phyloP scores from a whole-genome alignment of 2,888 invertebrate genomes.

The Drosophila falleni region DNA sequence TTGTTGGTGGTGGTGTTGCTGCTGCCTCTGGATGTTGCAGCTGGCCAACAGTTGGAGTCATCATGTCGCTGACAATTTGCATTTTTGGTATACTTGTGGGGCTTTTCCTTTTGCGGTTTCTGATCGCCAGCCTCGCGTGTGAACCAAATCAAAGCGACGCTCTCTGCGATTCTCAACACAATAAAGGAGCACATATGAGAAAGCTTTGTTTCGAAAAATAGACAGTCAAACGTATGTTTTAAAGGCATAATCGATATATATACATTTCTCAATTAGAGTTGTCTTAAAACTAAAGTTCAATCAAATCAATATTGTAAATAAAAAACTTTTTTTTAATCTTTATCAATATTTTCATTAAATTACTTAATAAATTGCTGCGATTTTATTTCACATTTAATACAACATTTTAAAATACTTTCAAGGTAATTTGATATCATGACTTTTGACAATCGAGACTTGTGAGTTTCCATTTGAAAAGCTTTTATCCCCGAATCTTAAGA shows the following conservation, averaged over 20 bases:
- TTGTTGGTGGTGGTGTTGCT: slow-evolving; percentile 49
- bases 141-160: slow-evolving; percentile 52
- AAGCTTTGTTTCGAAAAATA: slow-evolving; percentile 1
- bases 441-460: not conserved
- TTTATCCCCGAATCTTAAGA: slow-evolving; percentile 27
- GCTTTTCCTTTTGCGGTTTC: slow-evolving; percentile 63
- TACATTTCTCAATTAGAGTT: not conserved
- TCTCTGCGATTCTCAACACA: slow-evolving; percentile 31
- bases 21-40: slow-evolving; percentile 40
- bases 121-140: slow-evolving; percentile 45
- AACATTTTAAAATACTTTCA: too few relatives aligned
- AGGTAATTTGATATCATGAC: not conserved
- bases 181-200: not conserved
- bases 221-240: not conserved
- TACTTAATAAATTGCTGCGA: too few relatives aligned
- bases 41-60: slow-evolving; percentile 60
- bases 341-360: too few relatives aligned
- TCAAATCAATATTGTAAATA: too few relatives aligned
- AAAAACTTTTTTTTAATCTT: too few relatives aligned
- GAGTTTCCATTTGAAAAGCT: not conserved
- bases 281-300: too few relatives aligned
- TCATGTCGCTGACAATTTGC: slow-evolving; percentile 61
- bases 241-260: not conserved
- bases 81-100: slow-evolving; percentile 64
- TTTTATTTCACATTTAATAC: too few relatives aligned